These are phyloP conservation scores for Drosophila burlai DNA, from an alignment of 1,140 invertebrate genomes.

Conservation along the genomic window DNA sequence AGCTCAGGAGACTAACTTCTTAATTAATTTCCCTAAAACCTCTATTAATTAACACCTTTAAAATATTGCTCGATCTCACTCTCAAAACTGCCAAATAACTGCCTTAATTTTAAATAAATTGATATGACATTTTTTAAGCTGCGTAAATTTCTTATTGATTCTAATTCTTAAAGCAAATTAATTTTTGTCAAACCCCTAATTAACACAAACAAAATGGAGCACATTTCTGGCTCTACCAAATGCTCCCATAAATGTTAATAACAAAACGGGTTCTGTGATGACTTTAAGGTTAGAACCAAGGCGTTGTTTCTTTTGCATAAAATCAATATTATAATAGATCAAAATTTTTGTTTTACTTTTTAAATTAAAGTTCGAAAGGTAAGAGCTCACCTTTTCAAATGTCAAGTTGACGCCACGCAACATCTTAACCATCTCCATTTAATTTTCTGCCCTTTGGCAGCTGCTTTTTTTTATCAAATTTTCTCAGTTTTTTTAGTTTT, in stretches of 20 bases:
- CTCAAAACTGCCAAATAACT: background rate
- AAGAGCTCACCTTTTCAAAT: constrained; percentile 27
- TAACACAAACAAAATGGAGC: constrained; percentile 3
- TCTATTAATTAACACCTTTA: background rate
- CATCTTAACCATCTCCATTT: constrained; percentile 37
- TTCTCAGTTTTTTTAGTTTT: background rate
- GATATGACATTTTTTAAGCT: background rate
- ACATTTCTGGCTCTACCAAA: background rate
- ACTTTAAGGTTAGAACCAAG: background rate
- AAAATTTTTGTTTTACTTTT: background rate
- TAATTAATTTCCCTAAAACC: background rate
- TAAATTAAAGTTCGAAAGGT: too few relatives aligned
- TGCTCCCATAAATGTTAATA: constrained; percentile 1
- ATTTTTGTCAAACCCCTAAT: background rate
- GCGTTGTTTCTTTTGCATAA: background rate
- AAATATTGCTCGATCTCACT: background rate
- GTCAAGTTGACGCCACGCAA: constrained; percentile 50
- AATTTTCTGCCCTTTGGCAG: constrained; percentile 50
- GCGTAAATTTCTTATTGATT: background rate
- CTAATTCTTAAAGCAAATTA: background rate
- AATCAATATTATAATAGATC: background rate
- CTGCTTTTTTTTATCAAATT: constrained; percentile 5
- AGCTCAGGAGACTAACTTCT: background rate
- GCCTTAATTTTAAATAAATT: background rate
- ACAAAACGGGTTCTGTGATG: background rate